phyloP scores from a whole-genome alignment of 2,113 vertebrate species.

The Triplophysa siluroides region DNA sequence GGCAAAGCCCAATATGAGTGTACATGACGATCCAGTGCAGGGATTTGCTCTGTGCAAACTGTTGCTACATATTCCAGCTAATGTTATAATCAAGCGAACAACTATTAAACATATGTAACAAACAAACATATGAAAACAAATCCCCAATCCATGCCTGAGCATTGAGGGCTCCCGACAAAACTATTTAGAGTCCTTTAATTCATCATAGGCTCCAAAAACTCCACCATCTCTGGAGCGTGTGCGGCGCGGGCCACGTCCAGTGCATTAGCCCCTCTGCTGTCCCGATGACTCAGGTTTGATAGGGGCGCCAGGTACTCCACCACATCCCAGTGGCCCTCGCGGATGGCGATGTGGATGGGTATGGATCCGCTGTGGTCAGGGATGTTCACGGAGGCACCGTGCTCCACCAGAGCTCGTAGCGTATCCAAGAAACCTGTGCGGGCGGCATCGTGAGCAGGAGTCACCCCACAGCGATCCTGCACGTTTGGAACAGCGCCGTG shows the following conservation, averaged over 20 bases:
- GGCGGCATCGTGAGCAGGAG: constrained; percentile 84
- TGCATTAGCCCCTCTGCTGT: constrained; percentile 75
- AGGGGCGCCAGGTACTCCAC: constrained; percentile 78
- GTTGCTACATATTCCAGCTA: constrained; percentile 69
- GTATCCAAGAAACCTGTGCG: constrained; percentile 87
- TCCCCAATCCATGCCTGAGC: background rate
- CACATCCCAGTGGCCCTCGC: constrained; percentile 77
- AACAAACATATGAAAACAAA: constrained; percentile 21
- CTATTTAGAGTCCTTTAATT: background rate
- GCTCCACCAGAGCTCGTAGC: constrained; percentile 78
- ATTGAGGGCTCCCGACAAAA: background rate
- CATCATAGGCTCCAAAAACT: constrained; percentile 64
- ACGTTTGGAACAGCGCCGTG: constrained; percentile 85
- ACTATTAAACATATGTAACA: constrained; percentile 42
- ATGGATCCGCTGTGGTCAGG: constrained; percentile 76
- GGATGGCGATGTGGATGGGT: constrained; percentile 83
- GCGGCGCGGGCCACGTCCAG: constrained; percentile 76
- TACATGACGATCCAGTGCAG: constrained; percentile 63
- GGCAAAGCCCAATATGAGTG: constrained; percentile 61
- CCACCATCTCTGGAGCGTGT: constrained; percentile 66
- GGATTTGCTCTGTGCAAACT: constrained; percentile 77
- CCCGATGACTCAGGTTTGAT: constrained; percentile 78
- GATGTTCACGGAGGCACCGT: constrained; percentile 80
- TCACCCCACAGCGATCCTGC: constrained; percentile 80
- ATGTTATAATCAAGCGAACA: constrained; percentile 61